Evolutionary conservation across 2,797 vertebrate species (phyloP), one percentile per base, ranked within the genome.

Genomic region (Anguilla pacifica): DNA sequence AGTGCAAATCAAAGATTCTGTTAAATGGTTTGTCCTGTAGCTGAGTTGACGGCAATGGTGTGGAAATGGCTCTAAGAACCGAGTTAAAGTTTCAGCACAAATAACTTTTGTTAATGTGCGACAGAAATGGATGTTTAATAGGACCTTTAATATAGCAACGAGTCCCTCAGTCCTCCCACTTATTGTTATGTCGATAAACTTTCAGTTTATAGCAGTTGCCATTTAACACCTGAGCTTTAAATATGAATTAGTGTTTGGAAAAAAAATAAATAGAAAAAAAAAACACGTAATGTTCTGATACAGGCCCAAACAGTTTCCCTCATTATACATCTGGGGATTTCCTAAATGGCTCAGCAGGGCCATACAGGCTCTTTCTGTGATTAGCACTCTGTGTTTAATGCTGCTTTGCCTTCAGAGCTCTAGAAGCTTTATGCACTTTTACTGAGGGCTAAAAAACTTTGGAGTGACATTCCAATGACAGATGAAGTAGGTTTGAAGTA

Each of bases 301-400:
- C 72, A 77, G 72, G 72, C 72, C 28, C 72, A 35, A 39, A 77
- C 72, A 77, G 31, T 77, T 17, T 35, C 28, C 72, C 72, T 77
- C 72, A 77, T 77, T 77, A 77, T 77, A 39, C 72, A 77, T 39
- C 72, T 39, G 35, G 72, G 72, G 72, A 77, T 77, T 77, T 77
- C 72, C 72, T 77, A 39, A 77, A 39, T 77, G 72, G 72, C 72
- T 77, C 35, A 35, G 72, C 72, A 35, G 35, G 39, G 15, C 39
- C 72, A 35, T 39, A 39, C 15, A 39, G 31, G 72, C 28, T 43
- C 35, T 19, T 19, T 17, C 74, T 17, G 74, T 43, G 39, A 79
- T 79, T 79, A 43, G 39, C 74, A 79, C 39, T 39, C 31, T 43
- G 70, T 72, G 74, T 79, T 39, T 43, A 79, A 79, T 43, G 74